A percentile compares a stretch with the other conserved stretches of the same genome.
Conservation (phyloP, 2,797 vertebrate genomes). For the Gallirallus australis region DNA sequence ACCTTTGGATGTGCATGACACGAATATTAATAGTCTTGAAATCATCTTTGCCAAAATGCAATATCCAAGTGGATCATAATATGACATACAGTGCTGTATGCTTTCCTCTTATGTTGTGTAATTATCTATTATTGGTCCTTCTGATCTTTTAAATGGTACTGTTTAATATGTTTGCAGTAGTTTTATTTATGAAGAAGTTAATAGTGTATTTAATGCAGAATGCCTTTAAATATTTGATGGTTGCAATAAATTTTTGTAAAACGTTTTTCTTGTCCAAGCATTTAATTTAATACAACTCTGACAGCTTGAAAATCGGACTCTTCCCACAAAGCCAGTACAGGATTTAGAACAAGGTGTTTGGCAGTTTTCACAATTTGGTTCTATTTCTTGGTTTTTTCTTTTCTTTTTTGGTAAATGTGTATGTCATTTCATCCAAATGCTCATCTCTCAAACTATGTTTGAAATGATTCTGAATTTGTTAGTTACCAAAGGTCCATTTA, state of each 20-base stretch:
- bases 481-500: not conserved
- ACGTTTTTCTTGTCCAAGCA: slow-evolving; percentile 82
- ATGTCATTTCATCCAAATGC: not conserved
- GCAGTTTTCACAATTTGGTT: not conserved
- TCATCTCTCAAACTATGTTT: not conserved
- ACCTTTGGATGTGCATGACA: slow-evolving; percentile 64
- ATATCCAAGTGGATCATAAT: slow-evolving; percentile 69
- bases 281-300: slow-evolving; percentile 79
- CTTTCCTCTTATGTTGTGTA: slow-evolving; percentile 75
- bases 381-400: not conserved
- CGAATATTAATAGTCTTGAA: slow-evolving; percentile 65
- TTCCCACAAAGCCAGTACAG: slow-evolving; percentile 24
- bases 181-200: slow-evolving; percentile 77
- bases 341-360: slow-evolving; percentile 35
- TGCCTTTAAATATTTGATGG: slow-evolving; percentile 80
- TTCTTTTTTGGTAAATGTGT: not conserved
- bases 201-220: slow-evolving; percentile 79
- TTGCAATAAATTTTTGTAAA: slow-evolving; percentile 84
- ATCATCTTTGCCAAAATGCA: slow-evolving; percentile 67
- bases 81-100: slow-evolving; percentile 75
- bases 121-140: slow-evolving; percentile 75
- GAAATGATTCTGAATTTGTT: not conserved
- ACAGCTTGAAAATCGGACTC: slow-evolving; percentile 56
- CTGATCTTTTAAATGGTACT: slow-evolving; percentile 74
- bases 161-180: slow-evolving; percentile 76